Percentiles rank a stretch among this genome's conserved stretches.
phyloP scores from a whole-genome alignment of 2,888 invertebrate species.

The Eupithecia tripunctaria region DNA sequence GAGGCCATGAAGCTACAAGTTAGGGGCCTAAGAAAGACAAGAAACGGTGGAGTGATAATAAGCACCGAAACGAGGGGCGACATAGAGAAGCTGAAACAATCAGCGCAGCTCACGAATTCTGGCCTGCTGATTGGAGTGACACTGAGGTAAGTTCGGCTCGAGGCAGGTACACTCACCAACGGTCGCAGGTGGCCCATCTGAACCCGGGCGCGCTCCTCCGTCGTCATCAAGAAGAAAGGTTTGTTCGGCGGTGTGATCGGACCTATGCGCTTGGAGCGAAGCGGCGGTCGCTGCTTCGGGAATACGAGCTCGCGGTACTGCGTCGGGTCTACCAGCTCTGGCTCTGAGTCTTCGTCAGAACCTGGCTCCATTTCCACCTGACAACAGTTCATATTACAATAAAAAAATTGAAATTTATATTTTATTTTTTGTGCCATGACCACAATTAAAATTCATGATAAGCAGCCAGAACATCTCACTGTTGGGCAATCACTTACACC shows the following conservation, averaged over 20 bases:
- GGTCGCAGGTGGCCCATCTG: not conserved
- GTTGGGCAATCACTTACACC: not conserved
- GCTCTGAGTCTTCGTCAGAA: slow-evolving; percentile 30
- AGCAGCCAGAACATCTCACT: not conserved
- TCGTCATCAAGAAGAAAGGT: not conserved
- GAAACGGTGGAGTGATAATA: too few relatives aligned
- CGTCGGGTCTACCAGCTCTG: slow-evolving; percentile 22
- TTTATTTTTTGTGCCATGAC: not conserved
- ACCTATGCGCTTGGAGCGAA: not conserved
- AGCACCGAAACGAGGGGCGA: too few relatives aligned
- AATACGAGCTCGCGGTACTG: slow-evolving; percentile 17
- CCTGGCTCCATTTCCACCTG: slow-evolving; percentile 63
- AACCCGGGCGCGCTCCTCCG: not conserved
- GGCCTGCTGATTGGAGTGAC: too few relatives aligned
- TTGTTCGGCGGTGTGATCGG: not conserved
- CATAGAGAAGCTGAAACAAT: too few relatives aligned
- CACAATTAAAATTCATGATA: not conserved
- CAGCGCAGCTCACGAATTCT: too few relatives aligned
- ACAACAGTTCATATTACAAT: not conserved
- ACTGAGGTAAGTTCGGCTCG: not conserved
- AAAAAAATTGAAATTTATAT: too few relatives aligned
- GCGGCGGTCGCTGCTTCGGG: not conserved
- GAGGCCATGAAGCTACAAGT: too few relatives aligned
- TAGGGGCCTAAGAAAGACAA: too few relatives aligned
- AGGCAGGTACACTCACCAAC: not conserved